phyloP scores from a whole-genome alignment of 2,888 invertebrate genomes.

The Sinhomidia bicolor region DNA sequence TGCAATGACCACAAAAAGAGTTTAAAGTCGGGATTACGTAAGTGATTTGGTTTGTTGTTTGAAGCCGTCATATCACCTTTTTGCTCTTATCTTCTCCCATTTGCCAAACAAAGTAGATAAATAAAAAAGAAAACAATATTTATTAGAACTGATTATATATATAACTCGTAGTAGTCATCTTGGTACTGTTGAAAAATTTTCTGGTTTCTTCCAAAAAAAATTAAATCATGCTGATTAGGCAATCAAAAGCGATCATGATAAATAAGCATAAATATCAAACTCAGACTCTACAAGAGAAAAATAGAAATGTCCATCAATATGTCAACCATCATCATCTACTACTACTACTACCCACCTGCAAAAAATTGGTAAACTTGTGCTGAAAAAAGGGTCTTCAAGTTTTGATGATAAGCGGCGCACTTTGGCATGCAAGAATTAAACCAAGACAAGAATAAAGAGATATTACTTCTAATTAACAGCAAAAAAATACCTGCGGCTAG shows the following conservation, averaged over 20 bases:
- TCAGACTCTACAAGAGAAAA: background rate
- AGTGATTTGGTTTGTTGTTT: background rate
- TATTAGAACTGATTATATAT: background rate
- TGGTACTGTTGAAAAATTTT: background rate
- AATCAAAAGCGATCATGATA: background rate
- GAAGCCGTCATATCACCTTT: background rate
- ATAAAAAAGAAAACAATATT: background rate
- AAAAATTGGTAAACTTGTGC: constrained; percentile 18
- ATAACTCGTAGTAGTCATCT: background rate
- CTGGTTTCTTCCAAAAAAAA: background rate
- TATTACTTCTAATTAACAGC: constrained; percentile 65
- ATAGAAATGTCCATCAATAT: background rate
- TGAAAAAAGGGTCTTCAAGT: background rate
- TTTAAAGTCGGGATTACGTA: background rate
- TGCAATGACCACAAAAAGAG: constrained; percentile 12
- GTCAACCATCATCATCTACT: background rate
- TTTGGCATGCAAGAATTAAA: background rate
- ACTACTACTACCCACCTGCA: background rate
- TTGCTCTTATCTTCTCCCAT: background rate
- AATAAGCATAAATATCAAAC: too few species aligned
- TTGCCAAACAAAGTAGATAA: constrained; percentile 4
- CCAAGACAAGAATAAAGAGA: constrained; percentile 43
- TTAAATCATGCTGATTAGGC: background rate
- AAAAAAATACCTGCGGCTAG: constrained; percentile 55
- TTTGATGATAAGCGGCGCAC: constrained; percentile 15